Conservation (phyloP, 2,113 vertebrate species). For the Spea bombifrons region DNA sequence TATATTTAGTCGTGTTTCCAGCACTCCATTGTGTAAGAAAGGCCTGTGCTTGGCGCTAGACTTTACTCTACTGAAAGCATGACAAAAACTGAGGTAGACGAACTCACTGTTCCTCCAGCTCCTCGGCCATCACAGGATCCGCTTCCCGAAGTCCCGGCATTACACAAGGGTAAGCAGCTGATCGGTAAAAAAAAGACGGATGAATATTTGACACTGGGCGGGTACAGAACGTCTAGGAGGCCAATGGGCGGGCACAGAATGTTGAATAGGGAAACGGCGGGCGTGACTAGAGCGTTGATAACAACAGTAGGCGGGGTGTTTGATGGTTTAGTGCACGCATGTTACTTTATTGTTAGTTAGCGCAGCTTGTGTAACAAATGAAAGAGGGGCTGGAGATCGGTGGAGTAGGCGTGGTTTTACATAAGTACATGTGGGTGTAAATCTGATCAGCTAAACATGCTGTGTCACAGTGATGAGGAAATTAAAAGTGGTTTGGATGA, state of each 20-base stretch:
- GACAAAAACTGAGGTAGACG: neutral
- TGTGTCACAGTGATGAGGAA: conserved; percentile 25
- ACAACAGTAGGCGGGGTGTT: neutral
- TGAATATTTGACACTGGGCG: neutral
- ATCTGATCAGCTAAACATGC: neutral
- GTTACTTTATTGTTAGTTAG: too few relatives aligned
- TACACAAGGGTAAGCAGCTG: neutral
- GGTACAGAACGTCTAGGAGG: neutral
- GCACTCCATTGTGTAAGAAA: conserved; percentile 49
- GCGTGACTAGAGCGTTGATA: neutral
- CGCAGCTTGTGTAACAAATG: neutral
- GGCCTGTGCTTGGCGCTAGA: conserved; percentile 7
- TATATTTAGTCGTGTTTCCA: conserved; percentile 39
- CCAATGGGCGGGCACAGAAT: neutral
- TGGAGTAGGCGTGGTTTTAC: neutral
- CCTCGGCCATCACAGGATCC: conserved; percentile 61
- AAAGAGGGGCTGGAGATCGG: neutral
- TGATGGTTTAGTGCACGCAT: neutral
- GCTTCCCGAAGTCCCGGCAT: conserved; percentile 26
- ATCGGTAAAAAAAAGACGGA: neutral
- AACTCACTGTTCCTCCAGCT: conserved; percentile 65
- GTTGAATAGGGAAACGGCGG: neutral
- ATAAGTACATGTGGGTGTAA: conserved; percentile 22
- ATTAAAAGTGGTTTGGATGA: neutral
- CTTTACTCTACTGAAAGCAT: neutral